phyloP scores from a whole-genome alignment of 2,797 vertebrate species.

The Silurus lanzhouensis region DNA sequence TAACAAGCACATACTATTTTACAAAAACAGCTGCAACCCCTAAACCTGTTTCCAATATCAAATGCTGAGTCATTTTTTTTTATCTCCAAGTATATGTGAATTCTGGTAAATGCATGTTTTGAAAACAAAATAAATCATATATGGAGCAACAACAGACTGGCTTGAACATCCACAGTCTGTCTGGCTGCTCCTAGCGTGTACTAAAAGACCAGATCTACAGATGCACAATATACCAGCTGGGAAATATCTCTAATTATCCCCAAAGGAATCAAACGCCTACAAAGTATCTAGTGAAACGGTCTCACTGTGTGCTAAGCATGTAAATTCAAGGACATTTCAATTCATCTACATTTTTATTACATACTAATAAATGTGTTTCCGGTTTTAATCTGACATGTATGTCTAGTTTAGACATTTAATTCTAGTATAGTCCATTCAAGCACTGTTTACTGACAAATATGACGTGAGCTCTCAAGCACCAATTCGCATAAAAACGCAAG shows the following conservation, averaged over 20 bases:
- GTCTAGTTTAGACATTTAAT: not conserved
- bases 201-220: conserved; percentile 64
- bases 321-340: conserved; percentile 18
- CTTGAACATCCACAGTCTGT: conserved; percentile 61
- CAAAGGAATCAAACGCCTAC: conserved; percentile 37
- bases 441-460: conserved; percentile 20
- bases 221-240: conserved; percentile 74
- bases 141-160: conserved; percentile 11
- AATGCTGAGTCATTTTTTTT: not conserved
- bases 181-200: conserved; percentile 7
- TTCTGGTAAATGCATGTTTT: not conserved
- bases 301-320: conserved; percentile 29
- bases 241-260: conserved; percentile 63
- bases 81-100: not conserved
- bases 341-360: conserved; percentile 17
- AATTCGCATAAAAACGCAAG: conserved; percentile 45
- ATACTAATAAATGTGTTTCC: not conserved
- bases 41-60: not conserved
- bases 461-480: conserved; percentile 9
- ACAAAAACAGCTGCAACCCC: conserved; percentile 20
- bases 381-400: conserved; percentile 2
- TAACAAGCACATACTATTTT: conserved; percentile 12
- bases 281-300: conserved; percentile 61
- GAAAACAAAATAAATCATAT: conserved; percentile 6
- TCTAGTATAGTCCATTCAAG: not conserved